A percentile compares a stretch with the other conserved stretches of the same genome.
phyloP scores from a whole-genome alignment of 2,113 vertebrate species.

The Illadopsis cleaveri region DNA sequence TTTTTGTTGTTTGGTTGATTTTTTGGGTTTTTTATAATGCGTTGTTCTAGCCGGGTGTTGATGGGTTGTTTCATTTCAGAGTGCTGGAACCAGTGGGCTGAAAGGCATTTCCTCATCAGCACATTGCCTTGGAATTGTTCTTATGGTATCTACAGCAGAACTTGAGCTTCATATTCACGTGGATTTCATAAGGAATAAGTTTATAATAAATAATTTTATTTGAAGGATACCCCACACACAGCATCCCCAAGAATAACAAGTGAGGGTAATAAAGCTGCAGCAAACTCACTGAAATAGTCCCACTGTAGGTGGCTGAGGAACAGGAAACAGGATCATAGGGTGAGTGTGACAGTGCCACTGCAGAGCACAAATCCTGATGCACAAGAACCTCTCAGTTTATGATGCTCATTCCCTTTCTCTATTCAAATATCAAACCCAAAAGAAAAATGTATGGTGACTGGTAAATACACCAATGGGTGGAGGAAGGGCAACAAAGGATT shows the following conservation, averaged over 20 bases:
- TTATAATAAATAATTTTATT: neutral
- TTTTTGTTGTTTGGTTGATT: no score
- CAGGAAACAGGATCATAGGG: neutral
- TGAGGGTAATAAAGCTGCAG: neutral
- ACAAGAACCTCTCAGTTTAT: neutral
- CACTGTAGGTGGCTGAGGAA: neutral
- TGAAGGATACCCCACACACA: neutral
- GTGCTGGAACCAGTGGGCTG: neutral
- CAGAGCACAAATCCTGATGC: neutral
- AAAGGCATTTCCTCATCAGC: neutral
- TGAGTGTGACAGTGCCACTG: neutral
- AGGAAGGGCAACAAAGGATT: neutral
- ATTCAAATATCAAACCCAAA: neutral
- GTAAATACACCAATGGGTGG: neutral
- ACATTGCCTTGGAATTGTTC: neutral
- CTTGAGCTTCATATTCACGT: neutral
- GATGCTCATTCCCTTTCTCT: neutral
- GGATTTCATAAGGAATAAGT: neutral
- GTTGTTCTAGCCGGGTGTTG: neutral
- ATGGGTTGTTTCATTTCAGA: neutral
- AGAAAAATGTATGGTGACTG: accelerated
- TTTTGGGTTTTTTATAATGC: neutral
- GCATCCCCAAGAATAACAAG: neutral
- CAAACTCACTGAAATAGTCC: neutral
- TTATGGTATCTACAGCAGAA: neutral